These are phyloP conservation scores for Dolichallabes microphthalmus DNA, from an alignment of 2,113 vertebrate genomes.

Conservation along the genomic window DNA sequence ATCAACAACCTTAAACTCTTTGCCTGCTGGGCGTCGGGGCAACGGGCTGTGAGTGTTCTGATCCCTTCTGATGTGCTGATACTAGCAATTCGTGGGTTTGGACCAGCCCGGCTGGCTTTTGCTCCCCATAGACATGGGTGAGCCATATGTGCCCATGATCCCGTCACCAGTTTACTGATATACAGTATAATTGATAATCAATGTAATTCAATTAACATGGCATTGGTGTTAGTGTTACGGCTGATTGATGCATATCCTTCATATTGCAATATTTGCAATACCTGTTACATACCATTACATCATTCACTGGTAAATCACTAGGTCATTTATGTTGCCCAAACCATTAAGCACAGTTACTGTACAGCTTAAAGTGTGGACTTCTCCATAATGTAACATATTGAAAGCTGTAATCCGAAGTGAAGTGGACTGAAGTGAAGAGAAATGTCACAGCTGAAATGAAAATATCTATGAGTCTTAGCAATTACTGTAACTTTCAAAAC, in stretches of 20 bases:
- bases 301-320: not conserved
- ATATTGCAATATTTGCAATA: not conserved
- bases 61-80: no score
- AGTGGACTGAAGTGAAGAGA: not conserved
- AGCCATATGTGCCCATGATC: no score
- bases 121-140: no score
- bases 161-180: no score
- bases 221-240: no score
- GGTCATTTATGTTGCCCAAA: not conserved
- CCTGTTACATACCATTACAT: not conserved
- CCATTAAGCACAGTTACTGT: not conserved
- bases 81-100: no score
- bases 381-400: not conserved
- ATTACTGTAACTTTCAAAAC: constrained; percentile 7
- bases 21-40: no score
- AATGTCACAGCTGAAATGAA: not conserved
- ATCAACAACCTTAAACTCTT: no score
- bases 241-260: not conserved
- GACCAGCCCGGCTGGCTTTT: no score
- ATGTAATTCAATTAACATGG: no score
- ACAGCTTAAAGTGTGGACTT: not conserved
- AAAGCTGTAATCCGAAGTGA: not conserved
- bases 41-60: no score
- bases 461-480: not conserved
- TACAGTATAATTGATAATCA: no score